A percentile compares a stretch with the other conserved stretches of the same genome.
These are phyloP conservation scores for Lanius collurio DNA, from an alignment of 2,113 vertebrate genomes.

Conservation along the genomic window DNA sequence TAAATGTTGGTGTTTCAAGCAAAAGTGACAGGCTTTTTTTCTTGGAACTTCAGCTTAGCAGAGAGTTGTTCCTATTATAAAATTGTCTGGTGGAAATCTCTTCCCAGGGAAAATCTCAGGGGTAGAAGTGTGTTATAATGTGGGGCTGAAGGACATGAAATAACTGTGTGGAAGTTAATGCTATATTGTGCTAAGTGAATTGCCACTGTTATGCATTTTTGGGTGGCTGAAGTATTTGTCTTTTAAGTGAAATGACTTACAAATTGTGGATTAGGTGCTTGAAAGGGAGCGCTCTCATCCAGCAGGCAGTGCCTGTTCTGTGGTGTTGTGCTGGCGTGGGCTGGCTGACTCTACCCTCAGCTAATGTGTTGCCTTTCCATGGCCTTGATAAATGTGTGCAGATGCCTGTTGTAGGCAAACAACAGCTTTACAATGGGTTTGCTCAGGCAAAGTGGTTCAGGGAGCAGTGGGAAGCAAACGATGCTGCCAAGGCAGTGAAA, in stretches of 20 bases:
- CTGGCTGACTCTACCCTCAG: background rate
- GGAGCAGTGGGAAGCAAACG: background rate
- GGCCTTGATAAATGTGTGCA: constrained; percentile 20
- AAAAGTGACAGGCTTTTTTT: background rate
- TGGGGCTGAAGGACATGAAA: background rate
- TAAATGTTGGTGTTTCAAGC: background rate
- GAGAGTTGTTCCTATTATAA: background rate
- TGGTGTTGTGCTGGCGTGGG: background rate
- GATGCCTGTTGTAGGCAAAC: constrained; percentile 34
- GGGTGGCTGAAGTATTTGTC: background rate
- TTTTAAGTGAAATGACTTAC: background rate
- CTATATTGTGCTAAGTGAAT: background rate
- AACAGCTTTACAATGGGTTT: constrained; percentile 26
- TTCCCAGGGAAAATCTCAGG: background rate
- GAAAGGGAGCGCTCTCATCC: background rate
- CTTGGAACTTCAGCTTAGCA: background rate
- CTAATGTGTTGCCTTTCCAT: background rate
- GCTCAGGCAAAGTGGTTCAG: background rate
- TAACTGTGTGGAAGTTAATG: background rate
- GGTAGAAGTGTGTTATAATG: background rate
- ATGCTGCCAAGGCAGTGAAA: background rate
- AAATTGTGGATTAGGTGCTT: background rate
- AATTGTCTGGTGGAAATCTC: background rate
- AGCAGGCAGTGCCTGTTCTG: background rate
- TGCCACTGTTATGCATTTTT: background rate